Evolutionary conservation across 2,797 vertebrate genomes (phyloP), one percentile per base, ranked within the genome.

Genomic region (Pseudotriccus pelzelni): DNA sequence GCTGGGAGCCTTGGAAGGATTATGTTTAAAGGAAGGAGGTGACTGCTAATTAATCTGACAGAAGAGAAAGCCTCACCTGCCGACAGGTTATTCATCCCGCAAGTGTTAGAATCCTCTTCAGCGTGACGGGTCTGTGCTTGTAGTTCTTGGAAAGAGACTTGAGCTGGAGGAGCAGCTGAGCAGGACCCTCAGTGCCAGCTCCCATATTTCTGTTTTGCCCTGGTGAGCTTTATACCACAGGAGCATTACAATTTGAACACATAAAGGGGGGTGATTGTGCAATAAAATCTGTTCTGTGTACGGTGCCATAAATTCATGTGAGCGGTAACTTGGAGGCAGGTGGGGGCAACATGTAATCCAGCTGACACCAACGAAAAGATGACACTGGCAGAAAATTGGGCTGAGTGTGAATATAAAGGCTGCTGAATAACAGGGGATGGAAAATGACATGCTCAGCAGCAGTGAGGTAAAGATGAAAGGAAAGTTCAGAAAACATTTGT

Each of bases 271-370:
- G 87, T 13, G 50, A 34, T 39, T 79, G 87, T 12, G 24, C 85
- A 70, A 82, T 69, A 62, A 63, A 91, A 74, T 28, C 69, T 60
- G 50, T 49, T 78, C 74, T 39, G 56, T 80, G 53, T 59, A 16
- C 49, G 19, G 44, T 23, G 60, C 3, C 1, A 17, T 78, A 88
- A 90, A 80, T 90, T 69, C 63, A 74, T 94, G 87, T 37, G 79
- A 94, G 80, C 41, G 23, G 83, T 32, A 39, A 90, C 68, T 94
- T 37, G 59, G 77, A 84, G 83, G 92, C 67, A 94, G 92, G 91
- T 88, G 85, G 89, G 75, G 96, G 89, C 84, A 96, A 91, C 52
- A 7, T 88, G 80, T 88, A 94, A 96, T 92, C 83, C 93, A 63
- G 89, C 55, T 88, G 92, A 91, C 87, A 69, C 7, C 83, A 77